Base-by-base conservation (phyloP, 37 sponge, comb jelly and placozoan species). In the Dysidea cf. avara region DNA sequence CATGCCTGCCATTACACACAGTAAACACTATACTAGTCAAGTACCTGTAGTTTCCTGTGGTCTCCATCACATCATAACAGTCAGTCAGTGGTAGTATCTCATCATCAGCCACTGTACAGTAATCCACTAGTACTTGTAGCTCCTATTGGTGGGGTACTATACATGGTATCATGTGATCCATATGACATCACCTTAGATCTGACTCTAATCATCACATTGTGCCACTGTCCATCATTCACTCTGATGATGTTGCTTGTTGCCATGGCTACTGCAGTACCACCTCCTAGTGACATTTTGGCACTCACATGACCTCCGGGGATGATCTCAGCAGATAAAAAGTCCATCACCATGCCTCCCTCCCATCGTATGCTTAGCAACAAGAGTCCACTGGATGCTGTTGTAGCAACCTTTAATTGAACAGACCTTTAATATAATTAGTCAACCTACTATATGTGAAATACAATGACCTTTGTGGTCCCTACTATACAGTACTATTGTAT, bases 191-290 rank as follows among this genome's bases (percentile, higher is more conserved):
- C 86, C 79, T 85, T 78, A 9, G 53, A 51, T 13, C 13, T 73
- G 35, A 62, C 78, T 1, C 56, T 53, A 35, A 85, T 66, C 29
- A 17, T 36, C 22, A 85, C 61, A 17, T 78, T 69, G 24, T 85
- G 86, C 79, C 79, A 85, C 1, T 37, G 30, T 16, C 86, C 86
- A 78, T 85, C 79, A 26, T 26, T 73, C 34, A 85, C 66, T 7
- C 31, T 7, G 26, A 59, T 31, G 13, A 59, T 16, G 30, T 65
- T 71, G 36, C 59, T 71, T 39, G 57, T 30, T 48, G 72, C 63
- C 2, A 7, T 55, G 34, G 61, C 53, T 50, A 31, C 48, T 2
- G 50, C 48, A 24, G 25, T 28, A 18, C 54, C 86, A 28, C 53
- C 63, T 2, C 79, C 86, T 30, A 75, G 72, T 3, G 86, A 85